phyloP scores from a whole-genome alignment of 2,797 vertebrate genomes.

The Setipinna tenuifilis region DNA sequence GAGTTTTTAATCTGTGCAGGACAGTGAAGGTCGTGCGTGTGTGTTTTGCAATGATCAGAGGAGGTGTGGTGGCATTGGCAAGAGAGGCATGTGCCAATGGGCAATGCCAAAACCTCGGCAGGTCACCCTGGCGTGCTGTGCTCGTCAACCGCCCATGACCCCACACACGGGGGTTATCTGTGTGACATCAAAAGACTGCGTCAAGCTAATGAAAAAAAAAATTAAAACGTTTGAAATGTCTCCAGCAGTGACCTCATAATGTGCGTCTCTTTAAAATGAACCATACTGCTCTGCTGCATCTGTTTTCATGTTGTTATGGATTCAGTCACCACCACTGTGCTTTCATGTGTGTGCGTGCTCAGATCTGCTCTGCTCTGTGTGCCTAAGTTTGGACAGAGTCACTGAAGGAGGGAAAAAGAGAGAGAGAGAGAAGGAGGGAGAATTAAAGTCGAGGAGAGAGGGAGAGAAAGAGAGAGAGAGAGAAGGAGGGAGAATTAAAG shows the following conservation, averaged over 20 bases:
- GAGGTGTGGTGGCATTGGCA: not conserved
- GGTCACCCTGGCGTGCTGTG: not conserved
- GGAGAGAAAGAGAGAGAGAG: not conserved
- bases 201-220: not conserved
- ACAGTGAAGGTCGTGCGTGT: not conserved
- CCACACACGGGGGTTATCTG: not conserved
- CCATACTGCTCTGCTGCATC: not conserved
- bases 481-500: not conserved
- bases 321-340: slow-evolving; percentile 18
- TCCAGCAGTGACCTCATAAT: not conserved
- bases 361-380: not conserved
- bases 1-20: not conserved
- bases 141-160: slow-evolving; percentile 1
- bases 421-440: not conserved
- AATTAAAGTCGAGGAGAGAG: not conserved
- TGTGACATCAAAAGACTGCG: not conserved
- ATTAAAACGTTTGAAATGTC: not conserved
- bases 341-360: slow-evolving; percentile 5
- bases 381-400: not conserved
- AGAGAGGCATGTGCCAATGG: not conserved
- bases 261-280: not conserved
- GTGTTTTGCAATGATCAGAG: slow-evolving; percentile 11
- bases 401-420: not conserved
- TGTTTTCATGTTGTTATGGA: slow-evolving; percentile 2
- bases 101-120: not conserved